Percentiles rank a stretch among this genome's conserved stretches.
Evolutionary conservation across 1,140 invertebrate genomes (phyloP).

Genomic region (Dysdera silvatica): DNA sequence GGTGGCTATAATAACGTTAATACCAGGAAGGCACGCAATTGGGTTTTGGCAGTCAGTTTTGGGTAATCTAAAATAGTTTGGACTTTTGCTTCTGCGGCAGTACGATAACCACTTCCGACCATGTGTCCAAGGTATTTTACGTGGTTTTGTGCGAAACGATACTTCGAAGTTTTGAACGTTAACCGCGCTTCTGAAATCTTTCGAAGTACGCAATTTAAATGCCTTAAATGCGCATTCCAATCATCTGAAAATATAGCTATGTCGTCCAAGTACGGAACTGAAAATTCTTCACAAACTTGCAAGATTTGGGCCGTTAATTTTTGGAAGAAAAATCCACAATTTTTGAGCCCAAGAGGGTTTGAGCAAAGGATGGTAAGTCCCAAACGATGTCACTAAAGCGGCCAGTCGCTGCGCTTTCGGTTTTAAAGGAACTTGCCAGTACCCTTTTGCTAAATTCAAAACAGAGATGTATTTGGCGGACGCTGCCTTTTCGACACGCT

Average conservation of each 20-base stretch:
- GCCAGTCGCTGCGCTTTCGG: neutral
- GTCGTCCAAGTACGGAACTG: neutral
- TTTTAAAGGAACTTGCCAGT: constrained; percentile 4
- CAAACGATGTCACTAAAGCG: neutral
- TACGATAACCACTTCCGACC: neutral
- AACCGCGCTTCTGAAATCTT: too few species aligned
- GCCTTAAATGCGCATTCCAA: neutral
- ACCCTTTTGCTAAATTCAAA: constrained; percentile 3
- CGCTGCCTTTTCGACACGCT: neutral
- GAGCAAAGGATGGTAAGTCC: neutral
- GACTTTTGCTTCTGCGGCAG: neutral
- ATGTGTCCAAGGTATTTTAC: neutral
- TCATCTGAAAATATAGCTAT: neutral
- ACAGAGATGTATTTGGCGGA: neutral
- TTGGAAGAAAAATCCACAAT: constrained; percentile 2
- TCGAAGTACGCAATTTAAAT: neutral
- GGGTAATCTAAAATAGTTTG: constrained; percentile 9
- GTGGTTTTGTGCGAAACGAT: too few species aligned
- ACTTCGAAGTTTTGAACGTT: too few species aligned
- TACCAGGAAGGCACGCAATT: neutral
- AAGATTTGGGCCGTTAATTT: neutral
- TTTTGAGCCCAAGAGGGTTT: neutral
- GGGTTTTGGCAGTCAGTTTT: neutral
- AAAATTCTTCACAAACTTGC: neutral
- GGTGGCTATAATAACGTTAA: neutral